These are phyloP conservation scores for Drosophila paracracens DNA, from an alignment of 2,888 invertebrate genomes.

Conservation along the genomic window DNA sequence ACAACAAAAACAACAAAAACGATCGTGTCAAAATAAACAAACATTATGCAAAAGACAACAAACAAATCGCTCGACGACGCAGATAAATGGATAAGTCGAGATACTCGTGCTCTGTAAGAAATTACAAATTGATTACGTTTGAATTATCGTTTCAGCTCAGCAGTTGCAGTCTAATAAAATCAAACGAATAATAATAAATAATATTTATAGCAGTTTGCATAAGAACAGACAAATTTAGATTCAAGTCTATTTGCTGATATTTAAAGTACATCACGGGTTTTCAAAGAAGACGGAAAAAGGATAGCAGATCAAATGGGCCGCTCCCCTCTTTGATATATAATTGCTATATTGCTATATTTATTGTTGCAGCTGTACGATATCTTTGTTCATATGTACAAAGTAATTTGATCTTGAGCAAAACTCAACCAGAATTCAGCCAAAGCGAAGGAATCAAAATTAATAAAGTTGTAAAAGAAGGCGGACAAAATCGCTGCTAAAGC, in stretches of 20 bases:
- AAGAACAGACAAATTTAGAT: background rate
- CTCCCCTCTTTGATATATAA: background rate
- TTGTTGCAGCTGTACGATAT: constrained; percentile 12
- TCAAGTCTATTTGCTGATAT: background rate
- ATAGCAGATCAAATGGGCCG: constrained; percentile 1
- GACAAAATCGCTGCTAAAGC: too few relatives aligned
- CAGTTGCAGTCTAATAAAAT: background rate
- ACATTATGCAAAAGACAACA: constrained; percentile 59
- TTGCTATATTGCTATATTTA: background rate
- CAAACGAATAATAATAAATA: background rate
- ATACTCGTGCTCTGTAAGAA: constrained; percentile 6
- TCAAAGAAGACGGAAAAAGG: background rate
- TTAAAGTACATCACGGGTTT: background rate
- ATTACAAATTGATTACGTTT: constrained; percentile 3
- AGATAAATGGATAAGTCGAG: constrained; percentile 27
- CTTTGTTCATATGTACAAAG: background rate
- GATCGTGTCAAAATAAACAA: constrained; percentile 73
- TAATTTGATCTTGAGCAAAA: constrained; percentile 12
- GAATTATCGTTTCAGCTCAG: constrained; percentile 4
- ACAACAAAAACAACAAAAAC: constrained; percentile 12
- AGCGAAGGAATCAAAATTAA: background rate
- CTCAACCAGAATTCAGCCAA: background rate
- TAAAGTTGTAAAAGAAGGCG: background rate
- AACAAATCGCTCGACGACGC: constrained; percentile 43
- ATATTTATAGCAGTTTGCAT: background rate